Base-by-base conservation (phyloP, 2,113 vertebrate genomes). In the Narcine bancroftii region DNA sequence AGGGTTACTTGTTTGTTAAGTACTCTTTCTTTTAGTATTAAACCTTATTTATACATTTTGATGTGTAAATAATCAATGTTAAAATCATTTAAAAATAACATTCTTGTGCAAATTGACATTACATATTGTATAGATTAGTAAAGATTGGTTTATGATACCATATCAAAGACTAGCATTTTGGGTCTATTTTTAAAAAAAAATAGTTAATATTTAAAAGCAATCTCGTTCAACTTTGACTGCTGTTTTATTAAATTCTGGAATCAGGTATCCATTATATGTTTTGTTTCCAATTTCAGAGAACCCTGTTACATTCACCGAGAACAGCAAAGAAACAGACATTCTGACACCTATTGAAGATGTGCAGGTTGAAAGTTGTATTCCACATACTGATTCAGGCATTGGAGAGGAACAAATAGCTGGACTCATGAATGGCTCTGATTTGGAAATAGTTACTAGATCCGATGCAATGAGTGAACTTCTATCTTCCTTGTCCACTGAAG, bases 351-450 rank as follows among this genome's bases (percentile, higher is more conserved):
- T 95, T 92, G 97, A 97, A 92, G 98, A 97, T 89, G 94, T 96
- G 92, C 96, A 95, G 42, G 81, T 95, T 56, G 97, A 96, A 93
- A 95, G 94, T 92, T 96, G 96, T 76, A 96, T 98, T 93, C 97
- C 97, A 93, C 97, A 96, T 94, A 97, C 97, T 2, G 98, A 99
- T 94, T 98, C 98, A 0, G 98, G 97, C 75, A 97, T 98, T 73
- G 97, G 96, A 92, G 97, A 98, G 69, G 97, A 99, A 92, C 97
- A 97, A 92, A 95, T 97, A 92, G 95, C 96, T 87, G 96, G 26
- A 89, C 93, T 98, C 94, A 95, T 98, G 53, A 98, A 98, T 87
- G 98, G 98, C 47, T 96, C 97, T 21, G 98, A 97, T 89, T 92
- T 97, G 93, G 97, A 98, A 92, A 94, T 95, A 26, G 94, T 95